Conservation (phyloP, 2,888 invertebrate genomes). For the Drosophila siamana region DNA sequence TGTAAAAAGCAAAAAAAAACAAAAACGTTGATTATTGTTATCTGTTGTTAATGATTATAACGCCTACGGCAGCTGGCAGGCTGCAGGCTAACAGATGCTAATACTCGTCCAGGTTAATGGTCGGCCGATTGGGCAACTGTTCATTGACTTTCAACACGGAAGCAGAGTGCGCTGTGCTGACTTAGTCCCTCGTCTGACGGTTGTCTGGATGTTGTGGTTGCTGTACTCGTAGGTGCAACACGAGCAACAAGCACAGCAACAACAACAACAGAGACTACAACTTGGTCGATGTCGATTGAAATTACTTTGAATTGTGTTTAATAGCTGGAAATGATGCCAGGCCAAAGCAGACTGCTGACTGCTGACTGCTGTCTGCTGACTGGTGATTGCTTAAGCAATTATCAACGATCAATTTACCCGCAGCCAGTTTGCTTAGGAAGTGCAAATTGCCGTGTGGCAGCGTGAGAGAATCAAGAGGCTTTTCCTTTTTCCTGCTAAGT, state of each 20-base stretch:
- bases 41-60: slow-evolving; percentile 75
- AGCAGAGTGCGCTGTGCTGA: slow-evolving; percentile 49
- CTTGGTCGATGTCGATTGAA: slow-evolving; percentile 56
- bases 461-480: slow-evolving; percentile 74
- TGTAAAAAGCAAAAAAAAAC: slow-evolving; percentile 12
- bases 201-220: slow-evolving; percentile 15
- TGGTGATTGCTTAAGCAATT: slow-evolving; percentile 65
- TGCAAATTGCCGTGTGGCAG: slow-evolving; percentile 69
- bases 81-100: slow-evolving; percentile 34
- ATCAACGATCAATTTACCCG: slow-evolving; percentile 69
- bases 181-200: slow-evolving; percentile 1
- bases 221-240: slow-evolving; percentile 56
- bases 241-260: no score
- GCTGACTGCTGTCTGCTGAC: slow-evolving; percentile 30
- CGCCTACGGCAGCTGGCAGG: slow-evolving; percentile 54
- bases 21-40: slow-evolving; percentile 63
- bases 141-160: slow-evolving; percentile 77
- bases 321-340: slow-evolving; percentile 79
- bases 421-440: slow-evolving; percentile 59
- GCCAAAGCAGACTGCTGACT: slow-evolving; percentile 32
- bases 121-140: slow-evolving; percentile 76
- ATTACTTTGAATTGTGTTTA: slow-evolving; percentile 79
- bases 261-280: slow-evolving; percentile 29
- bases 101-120: slow-evolving; percentile 67
- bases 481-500: slow-evolving; percentile 69